A percentile compares a stretch with the other conserved stretches of the same genome.
Conservation (phyloP, 30 jellyfish, hydroid and myxozoan species). For the Cassiopea andromeda region DNA sequence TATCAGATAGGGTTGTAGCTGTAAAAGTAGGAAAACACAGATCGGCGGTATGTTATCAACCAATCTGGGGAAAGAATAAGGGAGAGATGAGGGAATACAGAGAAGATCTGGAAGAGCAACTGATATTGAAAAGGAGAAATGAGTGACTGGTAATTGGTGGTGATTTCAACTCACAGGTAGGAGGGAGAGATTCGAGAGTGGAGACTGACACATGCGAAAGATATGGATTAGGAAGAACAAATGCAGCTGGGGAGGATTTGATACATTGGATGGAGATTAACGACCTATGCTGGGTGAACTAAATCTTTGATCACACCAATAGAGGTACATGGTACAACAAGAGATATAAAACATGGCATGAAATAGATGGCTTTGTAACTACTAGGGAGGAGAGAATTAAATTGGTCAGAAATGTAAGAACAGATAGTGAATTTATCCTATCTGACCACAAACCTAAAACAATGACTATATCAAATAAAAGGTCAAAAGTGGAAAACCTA, state of each 20-base stretch:
- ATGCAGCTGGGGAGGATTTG: conserved; percentile 16
- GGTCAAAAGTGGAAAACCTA: background rate
- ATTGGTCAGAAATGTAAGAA: background rate
- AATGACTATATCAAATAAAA: background rate
- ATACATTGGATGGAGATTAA: conserved; percentile 2
- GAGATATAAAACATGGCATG: background rate
- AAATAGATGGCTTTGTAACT: background rate
- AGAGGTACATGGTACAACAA: background rate
- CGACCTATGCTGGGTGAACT: background rate
- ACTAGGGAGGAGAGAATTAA: conserved; percentile 5
- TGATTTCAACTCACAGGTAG: too few relatives aligned
- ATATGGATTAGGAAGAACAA: conserved; percentile 5
- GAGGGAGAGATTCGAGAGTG: too few relatives aligned
- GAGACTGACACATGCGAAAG: background rate
- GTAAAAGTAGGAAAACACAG: too few relatives aligned
- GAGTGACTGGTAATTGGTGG: too few relatives aligned
- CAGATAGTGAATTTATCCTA: background rate
- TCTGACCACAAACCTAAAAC: background rate
- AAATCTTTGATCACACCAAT: background rate
- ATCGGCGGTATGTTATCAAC: too few relatives aligned
- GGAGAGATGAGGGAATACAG: too few relatives aligned
- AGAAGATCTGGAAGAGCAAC: too few relatives aligned
- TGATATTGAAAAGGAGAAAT: too few relatives aligned
- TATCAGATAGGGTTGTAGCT: too few relatives aligned
- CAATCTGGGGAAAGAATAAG: too few relatives aligned